Evolutionary conservation across 2,113 vertebrate genomes (phyloP), one percentile per base, ranked within the genome.

Genomic region (Ifrita kowaldi): DNA sequence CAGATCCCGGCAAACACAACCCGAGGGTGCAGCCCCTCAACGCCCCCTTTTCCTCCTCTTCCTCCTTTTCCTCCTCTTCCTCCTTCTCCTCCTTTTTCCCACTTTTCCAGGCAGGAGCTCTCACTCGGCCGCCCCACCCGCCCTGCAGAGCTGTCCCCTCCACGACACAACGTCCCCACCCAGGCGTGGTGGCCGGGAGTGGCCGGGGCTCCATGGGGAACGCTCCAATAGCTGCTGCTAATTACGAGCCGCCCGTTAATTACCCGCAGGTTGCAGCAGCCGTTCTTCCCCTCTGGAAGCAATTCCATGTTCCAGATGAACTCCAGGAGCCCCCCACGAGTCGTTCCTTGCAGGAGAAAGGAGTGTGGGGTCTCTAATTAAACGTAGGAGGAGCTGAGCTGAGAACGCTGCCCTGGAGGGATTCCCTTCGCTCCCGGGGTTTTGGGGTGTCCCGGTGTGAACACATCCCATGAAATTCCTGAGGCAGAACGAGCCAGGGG

Each of bases 91-190:
- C 3, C 19, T 52, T 49, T 55, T 20, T 0, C 12, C 33, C 57
- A 9, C 20, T 37, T 49, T 82, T 85, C 42, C 62, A 39, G 35
- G 20, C 1, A 1, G 27, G 4, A 71, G 27, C 30, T 50, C 28
- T 41, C 41, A 8, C 0, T 3, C 50, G 20, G 27, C 42, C 32
- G 14, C 8, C 55, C 44, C 65, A 9, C 39, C 4, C 32, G 39
- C 5, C 42, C 65, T 5, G 1, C 9, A 9, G 59, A 35, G 13
- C 53, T 41, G 53, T 73, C 56, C 57, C 39, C 50, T 80, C 50
- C 35, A 15, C 4, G 6, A 0, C 49, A 5, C 1, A 0, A 7
- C 2, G 32, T 21, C 33, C 15, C 0, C 35, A 17, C 39, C 30
- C 89, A 21, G 55, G 21, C 33, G 23, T 13, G 60, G 59, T 28